Percentiles rank a stretch among this genome's conserved stretches.
Conservation (phyloP, 2,113 vertebrate genomes). For the Myanophis thanlyinensis region DNA sequence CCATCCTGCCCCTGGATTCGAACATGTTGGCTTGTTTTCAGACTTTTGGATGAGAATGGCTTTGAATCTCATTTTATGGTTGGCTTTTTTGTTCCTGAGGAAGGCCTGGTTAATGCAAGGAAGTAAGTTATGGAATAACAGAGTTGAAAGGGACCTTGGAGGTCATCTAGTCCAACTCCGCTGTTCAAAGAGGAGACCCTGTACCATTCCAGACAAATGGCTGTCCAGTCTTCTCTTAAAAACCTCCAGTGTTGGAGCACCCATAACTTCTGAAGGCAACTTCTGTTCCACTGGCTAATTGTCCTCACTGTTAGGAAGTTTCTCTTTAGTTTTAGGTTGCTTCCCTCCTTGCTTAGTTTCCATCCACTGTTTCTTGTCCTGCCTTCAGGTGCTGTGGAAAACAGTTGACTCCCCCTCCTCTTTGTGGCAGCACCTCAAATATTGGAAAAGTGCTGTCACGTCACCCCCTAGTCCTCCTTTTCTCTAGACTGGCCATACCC, state of each 20-base stretch:
- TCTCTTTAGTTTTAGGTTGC: neutral
- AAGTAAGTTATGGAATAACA: neutral
- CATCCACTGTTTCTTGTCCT: neutral
- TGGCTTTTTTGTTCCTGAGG: neutral
- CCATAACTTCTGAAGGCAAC: neutral
- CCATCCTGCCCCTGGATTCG: neutral
- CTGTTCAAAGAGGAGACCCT: neutral
- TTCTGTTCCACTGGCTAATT: fast-evolving
- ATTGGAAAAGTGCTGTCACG: neutral
- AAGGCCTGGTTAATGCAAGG: neutral
- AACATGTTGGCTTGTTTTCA: neutral
- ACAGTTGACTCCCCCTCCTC: no score
- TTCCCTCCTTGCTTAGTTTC: neutral
- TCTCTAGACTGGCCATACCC: neutral
- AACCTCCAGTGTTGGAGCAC: neutral
- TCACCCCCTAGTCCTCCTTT: neutral
- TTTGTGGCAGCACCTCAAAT: neutral
- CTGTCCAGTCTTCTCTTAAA: neutral
- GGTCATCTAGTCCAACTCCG: neutral
- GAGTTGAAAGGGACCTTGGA: neutral
- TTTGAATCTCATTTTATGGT: neutral
- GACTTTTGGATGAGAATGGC: neutral
- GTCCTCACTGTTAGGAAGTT: neutral
- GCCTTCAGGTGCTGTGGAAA: no score
- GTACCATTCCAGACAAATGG: neutral